Evolutionary conservation across 2,113 vertebrate species (phyloP).

Genomic region (Uria aalge): DNA sequence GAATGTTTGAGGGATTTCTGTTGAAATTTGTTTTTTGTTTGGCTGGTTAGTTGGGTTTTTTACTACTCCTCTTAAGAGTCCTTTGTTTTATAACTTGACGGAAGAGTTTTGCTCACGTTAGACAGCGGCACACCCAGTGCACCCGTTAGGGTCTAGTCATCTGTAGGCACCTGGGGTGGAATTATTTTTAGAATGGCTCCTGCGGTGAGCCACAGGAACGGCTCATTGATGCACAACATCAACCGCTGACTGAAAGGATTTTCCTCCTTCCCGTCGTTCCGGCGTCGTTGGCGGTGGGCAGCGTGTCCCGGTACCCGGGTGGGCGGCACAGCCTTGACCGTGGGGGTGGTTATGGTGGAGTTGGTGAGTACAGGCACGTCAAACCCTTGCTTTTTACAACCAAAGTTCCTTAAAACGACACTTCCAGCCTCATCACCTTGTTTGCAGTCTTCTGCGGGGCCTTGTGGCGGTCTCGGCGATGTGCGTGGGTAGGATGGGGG

Average conservation of each 20-base stretch:
- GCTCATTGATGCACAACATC: not conserved
- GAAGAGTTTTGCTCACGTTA: not conserved
- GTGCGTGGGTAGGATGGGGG: not conserved
- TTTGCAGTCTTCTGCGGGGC: slow-evolving; percentile 18
- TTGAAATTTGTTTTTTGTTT: not conserved
- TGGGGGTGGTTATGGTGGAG: not conserved
- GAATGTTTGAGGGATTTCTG: not conserved
- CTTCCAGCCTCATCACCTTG: slow-evolving; percentile 41
- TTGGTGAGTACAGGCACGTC: not conserved
- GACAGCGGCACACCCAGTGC: not conserved
- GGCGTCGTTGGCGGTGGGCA: not conserved
- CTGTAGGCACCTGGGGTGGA: not conserved
- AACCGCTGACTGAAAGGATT: not conserved
- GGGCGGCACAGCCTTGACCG: not conserved
- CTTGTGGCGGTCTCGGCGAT: not conserved
- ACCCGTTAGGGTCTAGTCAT: not conserved
- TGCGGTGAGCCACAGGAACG: not conserved
- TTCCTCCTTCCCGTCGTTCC: not conserved
- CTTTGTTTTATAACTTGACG: not conserved
- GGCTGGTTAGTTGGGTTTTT: not conserved
- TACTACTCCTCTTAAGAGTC: not conserved
- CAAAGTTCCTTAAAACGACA: slow-evolving; percentile 71
- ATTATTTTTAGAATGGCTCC: not conserved
- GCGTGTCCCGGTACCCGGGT: not conserved
- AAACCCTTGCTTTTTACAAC: slow-evolving; percentile 52